phyloP scores from a whole-genome alignment of 1,140 invertebrate genomes.

The Propsilocerus akamusi region DNA sequence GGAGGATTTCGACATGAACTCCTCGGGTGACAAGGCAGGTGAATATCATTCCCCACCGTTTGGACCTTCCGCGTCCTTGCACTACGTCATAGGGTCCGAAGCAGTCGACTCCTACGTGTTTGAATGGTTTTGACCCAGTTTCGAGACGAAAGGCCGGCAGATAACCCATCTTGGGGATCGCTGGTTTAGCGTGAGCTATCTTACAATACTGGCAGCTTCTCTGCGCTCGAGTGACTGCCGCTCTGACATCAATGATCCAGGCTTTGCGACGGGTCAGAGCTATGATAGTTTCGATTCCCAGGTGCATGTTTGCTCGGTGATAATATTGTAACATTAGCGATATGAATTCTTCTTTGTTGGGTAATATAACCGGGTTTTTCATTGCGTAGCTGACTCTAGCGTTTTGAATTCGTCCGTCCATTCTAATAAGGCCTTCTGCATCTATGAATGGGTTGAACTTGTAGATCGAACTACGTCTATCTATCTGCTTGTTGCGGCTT shows the following conservation, averaged over 20 bases:
- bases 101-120: constrained; percentile 11
- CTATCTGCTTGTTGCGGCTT: not conserved
- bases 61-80: constrained; percentile 7
- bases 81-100: constrained; percentile 12
- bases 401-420: too few relatives aligned
- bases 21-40: constrained; percentile 12
- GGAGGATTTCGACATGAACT: constrained; percentile 11
- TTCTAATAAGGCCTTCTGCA: too few relatives aligned
- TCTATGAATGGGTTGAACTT: not conserved
- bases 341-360: not conserved
- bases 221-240: not conserved
- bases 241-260: constrained; percentile 8
- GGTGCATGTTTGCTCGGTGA: not conserved
- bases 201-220: not conserved
- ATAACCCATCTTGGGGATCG: not conserved
- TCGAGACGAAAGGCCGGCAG: not conserved
- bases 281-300: not conserved
- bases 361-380: not conserved
- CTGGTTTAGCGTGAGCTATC: not conserved
- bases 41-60: constrained; percentile 12
- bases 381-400: not conserved
- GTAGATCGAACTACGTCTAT: not conserved
- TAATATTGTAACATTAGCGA: not conserved
- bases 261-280: constrained; percentile 5
- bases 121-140: constrained; percentile 9